A percentile compares a stretch with the other conserved stretches of the same genome.
phyloP scores from a whole-genome alignment of 2,113 vertebrate genomes.

The Narcine bancroftii region DNA sequence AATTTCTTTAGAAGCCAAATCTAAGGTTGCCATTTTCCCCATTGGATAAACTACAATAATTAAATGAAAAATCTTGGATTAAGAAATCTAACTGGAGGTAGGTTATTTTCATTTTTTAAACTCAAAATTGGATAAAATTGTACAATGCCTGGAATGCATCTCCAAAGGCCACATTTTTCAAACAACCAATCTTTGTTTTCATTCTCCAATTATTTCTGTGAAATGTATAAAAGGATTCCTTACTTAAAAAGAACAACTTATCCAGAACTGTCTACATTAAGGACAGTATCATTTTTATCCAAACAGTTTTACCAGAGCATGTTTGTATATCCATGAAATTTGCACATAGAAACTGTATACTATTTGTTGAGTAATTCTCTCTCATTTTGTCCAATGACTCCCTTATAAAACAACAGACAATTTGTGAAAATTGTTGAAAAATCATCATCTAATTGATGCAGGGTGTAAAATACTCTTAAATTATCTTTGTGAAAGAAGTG shows the following conservation, averaged over 20 bases:
- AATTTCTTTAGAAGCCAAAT: background rate
- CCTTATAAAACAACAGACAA: background rate
- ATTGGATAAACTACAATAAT: background rate
- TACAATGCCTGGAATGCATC: background rate
- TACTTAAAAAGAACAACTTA: background rate
- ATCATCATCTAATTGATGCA: constrained; percentile 9
- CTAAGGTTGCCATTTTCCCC: background rate
- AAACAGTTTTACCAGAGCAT: background rate
- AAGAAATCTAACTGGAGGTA: background rate
- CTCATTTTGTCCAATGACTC: background rate
- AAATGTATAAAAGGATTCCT: constrained; percentile 2
- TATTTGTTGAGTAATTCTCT: background rate
- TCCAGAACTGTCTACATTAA: background rate
- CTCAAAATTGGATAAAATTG: background rate
- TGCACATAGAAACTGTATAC: background rate
- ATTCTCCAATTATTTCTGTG: background rate
- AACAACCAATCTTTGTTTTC: background rate
- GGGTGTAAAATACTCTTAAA: background rate
- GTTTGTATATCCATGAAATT: background rate
- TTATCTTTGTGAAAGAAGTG: background rate
- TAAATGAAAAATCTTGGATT: background rate
- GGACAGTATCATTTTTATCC: background rate
- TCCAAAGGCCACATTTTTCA: background rate
- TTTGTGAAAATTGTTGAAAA: background rate
- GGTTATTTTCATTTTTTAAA: background rate